Conservation (phyloP, 2,888 invertebrate species). For the Stenolophus ochropezus region DNA sequence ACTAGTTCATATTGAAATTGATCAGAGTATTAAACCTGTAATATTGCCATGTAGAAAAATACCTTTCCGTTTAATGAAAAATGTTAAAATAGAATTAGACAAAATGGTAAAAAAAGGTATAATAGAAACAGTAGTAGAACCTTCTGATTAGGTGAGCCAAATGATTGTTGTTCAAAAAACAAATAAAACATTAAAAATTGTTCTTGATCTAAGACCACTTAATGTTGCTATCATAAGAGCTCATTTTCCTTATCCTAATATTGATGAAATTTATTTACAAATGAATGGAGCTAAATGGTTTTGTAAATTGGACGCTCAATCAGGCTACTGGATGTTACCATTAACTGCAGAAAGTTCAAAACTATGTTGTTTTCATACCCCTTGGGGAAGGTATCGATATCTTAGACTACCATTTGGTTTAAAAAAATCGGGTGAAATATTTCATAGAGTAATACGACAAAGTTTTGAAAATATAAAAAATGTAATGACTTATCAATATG, state of each 20-base stretch:
- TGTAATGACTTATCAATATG: not conserved
- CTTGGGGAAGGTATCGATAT: not conserved
- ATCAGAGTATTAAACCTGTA: not conserved
- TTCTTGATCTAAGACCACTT: slow-evolving; percentile 58
- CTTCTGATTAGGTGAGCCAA: slow-evolving; percentile 63
- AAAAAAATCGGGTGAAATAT: too few species aligned
- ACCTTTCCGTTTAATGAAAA: not conserved
- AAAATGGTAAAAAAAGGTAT: slow-evolving; percentile 50
- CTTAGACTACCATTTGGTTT: slow-evolving; percentile 6
- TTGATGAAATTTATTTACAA: slow-evolving; percentile 58
- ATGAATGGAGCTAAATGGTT: too few species aligned
- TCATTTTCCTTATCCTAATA: slow-evolving; percentile 42
- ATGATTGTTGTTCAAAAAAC: slow-evolving; percentile 62
- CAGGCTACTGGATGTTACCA: slow-evolving; percentile 7
- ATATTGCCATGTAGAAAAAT: not conserved
- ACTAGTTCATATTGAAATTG: not conserved
- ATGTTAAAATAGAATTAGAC: slow-evolving; percentile 46
- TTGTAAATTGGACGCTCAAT: not conserved
- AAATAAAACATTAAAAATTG: slow-evolving; percentile 55
- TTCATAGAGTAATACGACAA: not conserved
- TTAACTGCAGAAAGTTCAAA: not conserved
- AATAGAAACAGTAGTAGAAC: slow-evolving; percentile 43
- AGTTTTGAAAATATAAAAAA: slow-evolving; percentile 2
- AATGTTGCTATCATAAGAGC: slow-evolving; percentile 55
- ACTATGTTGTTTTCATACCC: not conserved